Conservation (phyloP, 2,797 vertebrate species). For the Eutrigla gurnardus region DNA sequence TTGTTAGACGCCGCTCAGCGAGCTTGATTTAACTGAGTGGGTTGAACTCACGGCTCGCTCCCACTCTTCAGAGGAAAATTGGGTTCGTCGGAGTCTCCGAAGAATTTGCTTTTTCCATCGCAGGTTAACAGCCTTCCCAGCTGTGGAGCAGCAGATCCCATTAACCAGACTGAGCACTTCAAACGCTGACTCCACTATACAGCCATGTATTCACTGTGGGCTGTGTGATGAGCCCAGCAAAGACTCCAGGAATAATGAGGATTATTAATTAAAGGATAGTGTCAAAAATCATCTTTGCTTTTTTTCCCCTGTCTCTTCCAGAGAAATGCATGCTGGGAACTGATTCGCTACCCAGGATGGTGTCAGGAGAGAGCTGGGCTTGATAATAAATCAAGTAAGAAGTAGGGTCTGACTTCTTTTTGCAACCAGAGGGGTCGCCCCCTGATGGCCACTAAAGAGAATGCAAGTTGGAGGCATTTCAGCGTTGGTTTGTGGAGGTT, state of each 20-base stretch:
- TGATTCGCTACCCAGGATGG: background rate
- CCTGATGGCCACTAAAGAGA: no score
- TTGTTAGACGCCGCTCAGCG: slow-evolving; percentile 37
- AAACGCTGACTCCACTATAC: background rate
- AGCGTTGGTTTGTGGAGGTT: no score
- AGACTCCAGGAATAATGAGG: slow-evolving; percentile 10
- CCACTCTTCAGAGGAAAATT: slow-evolving; percentile 20
- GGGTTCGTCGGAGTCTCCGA: slow-evolving; percentile 49
- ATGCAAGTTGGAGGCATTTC: no score
- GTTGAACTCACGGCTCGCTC: slow-evolving; percentile 17
- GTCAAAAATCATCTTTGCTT: background rate
- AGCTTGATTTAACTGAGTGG: slow-evolving; percentile 24
- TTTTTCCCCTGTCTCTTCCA: background rate
- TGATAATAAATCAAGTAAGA: no score
- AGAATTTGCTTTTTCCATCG: slow-evolving; percentile 34
- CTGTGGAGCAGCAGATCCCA: slow-evolving; percentile 35
- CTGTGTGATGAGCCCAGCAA: slow-evolving; percentile 2
- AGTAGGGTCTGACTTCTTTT: no score
- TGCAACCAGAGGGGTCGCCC: no score
- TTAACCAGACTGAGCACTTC: slow-evolving; percentile 36
- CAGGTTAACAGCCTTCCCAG: slow-evolving; percentile 45
- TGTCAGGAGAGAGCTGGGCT: slow-evolving; percentile 11
- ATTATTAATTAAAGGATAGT: background rate
- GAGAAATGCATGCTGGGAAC: slow-evolving; percentile 34
- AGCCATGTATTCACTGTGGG: slow-evolving; percentile 7